Conservation (phyloP, 2,113 vertebrate genomes). For the Ophthalmolycus amberensis region DNA sequence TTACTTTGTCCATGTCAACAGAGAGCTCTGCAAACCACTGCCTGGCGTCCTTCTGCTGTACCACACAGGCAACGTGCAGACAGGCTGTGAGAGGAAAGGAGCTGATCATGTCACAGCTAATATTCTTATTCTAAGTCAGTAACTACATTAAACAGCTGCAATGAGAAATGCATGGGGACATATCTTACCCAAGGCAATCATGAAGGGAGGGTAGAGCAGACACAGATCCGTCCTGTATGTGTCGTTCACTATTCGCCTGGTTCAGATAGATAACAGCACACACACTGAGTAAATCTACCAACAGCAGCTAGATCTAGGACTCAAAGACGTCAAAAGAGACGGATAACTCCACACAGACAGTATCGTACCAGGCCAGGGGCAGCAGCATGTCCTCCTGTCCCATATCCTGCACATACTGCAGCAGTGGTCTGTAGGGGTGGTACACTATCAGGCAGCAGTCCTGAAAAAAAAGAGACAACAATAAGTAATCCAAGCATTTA, state of each 20-base stretch:
- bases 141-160: constrained; percentile 21
- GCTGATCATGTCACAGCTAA: constrained; percentile 17
- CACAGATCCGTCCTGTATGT: constrained; percentile 99
- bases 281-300: constrained; percentile 15
- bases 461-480: constrained; percentile 73
- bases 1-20: constrained; percentile 99
- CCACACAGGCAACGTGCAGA: constrained; percentile 97
- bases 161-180: constrained; percentile 15
- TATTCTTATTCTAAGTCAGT: constrained; percentile 25
- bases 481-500: neutral
- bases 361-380: constrained; percentile 93
- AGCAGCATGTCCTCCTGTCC: constrained; percentile 99
- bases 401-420: constrained; percentile 99
- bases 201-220: constrained; percentile 98
- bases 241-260: constrained; percentile 99
- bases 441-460: constrained; percentile 99
- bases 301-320: neutral
- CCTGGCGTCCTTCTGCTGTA: constrained; percentile 98
- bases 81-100: constrained; percentile 85
- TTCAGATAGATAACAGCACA: constrained; percentile 61
- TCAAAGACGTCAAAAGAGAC: neutral
- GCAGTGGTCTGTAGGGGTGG: constrained; percentile 97
- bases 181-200: constrained; percentile 96
- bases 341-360: neutral
- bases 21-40: constrained; percentile 99